Conservation (phyloP, 2,888 invertebrate species). For the Pimpla rufipes region DNA sequence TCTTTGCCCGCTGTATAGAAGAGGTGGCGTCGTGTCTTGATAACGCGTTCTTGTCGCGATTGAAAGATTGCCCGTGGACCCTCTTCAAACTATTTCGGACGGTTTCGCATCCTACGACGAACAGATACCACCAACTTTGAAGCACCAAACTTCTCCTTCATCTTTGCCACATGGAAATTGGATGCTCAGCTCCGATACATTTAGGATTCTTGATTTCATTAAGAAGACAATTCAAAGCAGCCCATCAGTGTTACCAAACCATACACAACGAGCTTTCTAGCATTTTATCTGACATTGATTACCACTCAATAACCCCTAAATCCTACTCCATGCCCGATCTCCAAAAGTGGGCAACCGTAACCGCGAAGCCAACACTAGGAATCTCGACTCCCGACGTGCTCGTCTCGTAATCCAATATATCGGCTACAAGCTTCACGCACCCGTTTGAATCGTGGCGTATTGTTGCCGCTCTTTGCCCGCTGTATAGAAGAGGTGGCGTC, state of each 20-base stretch:
- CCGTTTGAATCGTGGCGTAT: neutral
- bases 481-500: neutral
- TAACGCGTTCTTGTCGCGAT: neutral
- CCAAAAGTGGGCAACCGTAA: no score
- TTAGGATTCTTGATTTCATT: neutral
- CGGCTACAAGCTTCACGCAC: neutral
- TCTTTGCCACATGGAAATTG: neutral
- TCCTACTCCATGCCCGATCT: no score
- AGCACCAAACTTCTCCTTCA: neutral
- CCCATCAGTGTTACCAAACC: no score
- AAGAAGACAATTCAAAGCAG: no score
- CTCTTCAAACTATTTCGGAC: neutral
- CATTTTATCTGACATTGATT: no score
- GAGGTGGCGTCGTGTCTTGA: neutral
- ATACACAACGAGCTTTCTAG: no score
- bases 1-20: neutral
- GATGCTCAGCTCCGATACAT: neutral
- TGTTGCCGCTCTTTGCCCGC: neutral
- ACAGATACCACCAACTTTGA: neutral
- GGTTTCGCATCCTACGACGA: no score
- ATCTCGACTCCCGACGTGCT: conserved; percentile 8
- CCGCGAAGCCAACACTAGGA: neutral
- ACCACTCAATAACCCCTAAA: no score
- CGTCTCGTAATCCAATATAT: conserved; percentile 26
- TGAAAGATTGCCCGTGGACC: neutral